A percentile compares a stretch with the other conserved stretches of the same genome.
Conservation (phyloP, 2,888 invertebrate species). For the Hetaerina titia region DNA sequence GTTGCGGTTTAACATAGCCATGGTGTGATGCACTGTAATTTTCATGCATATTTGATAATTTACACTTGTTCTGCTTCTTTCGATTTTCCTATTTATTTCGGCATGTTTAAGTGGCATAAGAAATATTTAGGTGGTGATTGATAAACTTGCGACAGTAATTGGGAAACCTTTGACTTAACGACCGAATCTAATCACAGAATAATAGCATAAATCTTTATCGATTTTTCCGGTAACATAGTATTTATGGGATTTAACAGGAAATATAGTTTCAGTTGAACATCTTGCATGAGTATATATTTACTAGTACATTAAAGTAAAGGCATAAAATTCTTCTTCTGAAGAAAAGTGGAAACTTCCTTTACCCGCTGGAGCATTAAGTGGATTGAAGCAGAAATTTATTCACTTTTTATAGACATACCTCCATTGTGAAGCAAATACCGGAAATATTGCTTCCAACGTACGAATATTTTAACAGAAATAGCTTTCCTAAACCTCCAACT, state of each 20-base stretch:
- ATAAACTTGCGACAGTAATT: not conserved
- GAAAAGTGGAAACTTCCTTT: slow-evolving; percentile 30
- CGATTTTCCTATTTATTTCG: not conserved
- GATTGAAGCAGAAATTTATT: slow-evolving; percentile 17
- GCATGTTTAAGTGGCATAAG: not conserved
- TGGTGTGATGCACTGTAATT: too few species aligned
- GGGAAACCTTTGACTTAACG: not conserved
- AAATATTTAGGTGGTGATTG: not conserved
- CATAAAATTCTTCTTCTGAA: not conserved
- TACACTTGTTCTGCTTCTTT: not conserved
- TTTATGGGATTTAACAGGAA: not conserved
- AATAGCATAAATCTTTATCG: not conserved
- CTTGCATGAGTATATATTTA: slow-evolving; percentile 21
- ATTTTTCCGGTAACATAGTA: not conserved
- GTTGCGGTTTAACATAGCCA: too few species aligned
- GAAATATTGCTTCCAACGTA: slow-evolving; percentile 59
- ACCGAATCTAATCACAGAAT: not conserved
- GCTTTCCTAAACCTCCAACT: not conserved
- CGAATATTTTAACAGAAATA: slow-evolving; percentile 55
- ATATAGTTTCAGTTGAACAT: slow-evolving; percentile 45
- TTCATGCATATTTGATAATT: too few species aligned
- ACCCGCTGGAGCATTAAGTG: slow-evolving; percentile 22
- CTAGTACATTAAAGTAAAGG: slow-evolving; percentile 8
- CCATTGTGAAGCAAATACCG: slow-evolving; percentile 43
- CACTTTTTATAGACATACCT: slow-evolving; percentile 50